Evolutionary conservation across 1,140 invertebrate genomes (phyloP), one percentile per base, ranked within the genome.

Genomic region (Belonocnema kinseyi): DNA sequence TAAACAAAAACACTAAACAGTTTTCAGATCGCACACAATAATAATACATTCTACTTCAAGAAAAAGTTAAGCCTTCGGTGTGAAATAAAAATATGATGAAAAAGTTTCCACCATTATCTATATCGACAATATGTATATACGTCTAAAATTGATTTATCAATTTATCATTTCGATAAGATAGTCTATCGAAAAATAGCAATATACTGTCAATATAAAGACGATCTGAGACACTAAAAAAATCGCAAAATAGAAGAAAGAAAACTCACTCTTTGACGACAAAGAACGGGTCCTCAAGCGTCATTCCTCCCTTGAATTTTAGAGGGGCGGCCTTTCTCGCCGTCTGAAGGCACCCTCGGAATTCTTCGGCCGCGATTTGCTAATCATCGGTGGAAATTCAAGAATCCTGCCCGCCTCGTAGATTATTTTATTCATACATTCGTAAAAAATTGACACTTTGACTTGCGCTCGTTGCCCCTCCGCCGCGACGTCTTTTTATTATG

Each of bases 181-280:
- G 10, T 46, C 40, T 0, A 46, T 46, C 7, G 40, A 46, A 8
- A 8, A 46, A 46, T 11, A 11, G 40, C 7, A 46, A 46, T 10
- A 46, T 46, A 8, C 4, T 1, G 10, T 46, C 40, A 4, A 33
- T 5, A 33, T 33, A 5, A 33, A 33, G 26, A 5, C 26, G 26
- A 46, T n/a, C 40, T 46, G 6, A 46, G 40, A 11, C 40, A 40
- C 40, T 40, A 11, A 11, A 46, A 5, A 46, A 46, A 2, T 5
- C 0, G 26, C 10, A 46, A 46, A 46, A 11, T 10, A 10, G 6
- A 46, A 46, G 40, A 54, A 54, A 10, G 3, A 16, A 76, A 83
- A 94, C 96, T 97, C 95, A 98, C 97, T 98, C 97, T 94, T 97
- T 97, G 85, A 98, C 97, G 91, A 97, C 96, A 93, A 97, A 97